These are phyloP conservation scores for Ditylenchus dipsaci DNA, from an alignment of 1,140 invertebrate species.

Conservation along the genomic window DNA sequence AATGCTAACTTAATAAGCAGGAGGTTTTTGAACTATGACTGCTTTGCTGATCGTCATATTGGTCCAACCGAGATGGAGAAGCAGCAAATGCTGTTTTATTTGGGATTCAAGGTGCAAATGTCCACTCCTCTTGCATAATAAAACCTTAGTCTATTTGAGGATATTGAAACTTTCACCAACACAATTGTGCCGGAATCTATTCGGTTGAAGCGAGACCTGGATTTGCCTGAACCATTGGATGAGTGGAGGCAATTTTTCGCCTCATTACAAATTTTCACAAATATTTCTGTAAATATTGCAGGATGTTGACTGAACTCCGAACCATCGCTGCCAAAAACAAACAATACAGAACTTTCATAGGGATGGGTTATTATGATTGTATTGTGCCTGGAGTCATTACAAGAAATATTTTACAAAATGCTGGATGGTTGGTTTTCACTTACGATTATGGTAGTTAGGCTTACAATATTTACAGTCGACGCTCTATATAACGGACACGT, in stretches of 20 bases:
- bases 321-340: constrained; percentile 47
- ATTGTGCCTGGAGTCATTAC: constrained; percentile 88
- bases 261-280: too few relatives aligned
- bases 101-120: constrained; percentile 56
- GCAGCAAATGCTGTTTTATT: constrained; percentile 53
- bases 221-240: constrained; percentile 47
- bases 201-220: constrained; percentile 33
- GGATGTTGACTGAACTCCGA: constrained; percentile 50
- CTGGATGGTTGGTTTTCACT: constrained; percentile 75
- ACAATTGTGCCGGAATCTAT: constrained; percentile 55
- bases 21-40: constrained; percentile 44
- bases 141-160: constrained; percentile 28
- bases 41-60: constrained; percentile 48
- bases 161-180: constrained; percentile 49
- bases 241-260: constrained; percentile 30
- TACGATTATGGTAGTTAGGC: too few relatives aligned
- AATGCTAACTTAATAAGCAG: too few relatives aligned
- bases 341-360: constrained; percentile 86
- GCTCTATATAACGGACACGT: too few relatives aligned
- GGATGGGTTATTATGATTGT: constrained; percentile 87
- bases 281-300: too few relatives aligned
- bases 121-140: background rate
- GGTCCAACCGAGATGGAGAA: constrained; percentile 44
- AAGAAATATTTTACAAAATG: constrained; percentile 97
- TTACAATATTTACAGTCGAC: constrained; percentile 8